Percentiles rank a stretch among this genome's conserved stretches.
These are phyloP conservation scores for Melinaea menophilus DNA, from an alignment of 2,888 invertebrate species.

Conservation along the genomic window DNA sequence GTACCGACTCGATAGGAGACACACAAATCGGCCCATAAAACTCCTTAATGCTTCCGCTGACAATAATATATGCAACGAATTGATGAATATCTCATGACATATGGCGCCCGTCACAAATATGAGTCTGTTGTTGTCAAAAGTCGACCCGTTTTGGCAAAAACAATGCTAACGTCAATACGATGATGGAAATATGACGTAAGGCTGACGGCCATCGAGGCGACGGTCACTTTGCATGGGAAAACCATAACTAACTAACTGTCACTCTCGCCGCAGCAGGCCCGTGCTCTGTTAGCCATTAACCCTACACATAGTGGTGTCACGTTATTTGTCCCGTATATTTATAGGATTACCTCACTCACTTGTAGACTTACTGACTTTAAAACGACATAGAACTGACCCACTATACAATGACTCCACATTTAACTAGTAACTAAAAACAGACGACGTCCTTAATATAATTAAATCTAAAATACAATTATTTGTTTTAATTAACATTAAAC, in stretches of 20 bases:
- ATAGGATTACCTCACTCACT: too few relatives aligned
- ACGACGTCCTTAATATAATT: too few relatives aligned
- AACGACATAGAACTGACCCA: too few relatives aligned
- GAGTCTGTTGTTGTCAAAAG: conserved; percentile 10
- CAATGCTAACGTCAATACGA: conserved; percentile 33
- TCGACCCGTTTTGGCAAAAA: conserved; percentile 17
- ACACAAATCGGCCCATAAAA: conserved; percentile 29
- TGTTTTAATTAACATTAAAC: too few relatives aligned
- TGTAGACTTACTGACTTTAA: too few relatives aligned
- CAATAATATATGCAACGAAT: conserved; percentile 17
- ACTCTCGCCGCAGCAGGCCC: conserved; percentile 43
- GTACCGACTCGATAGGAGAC: conserved; percentile 26
- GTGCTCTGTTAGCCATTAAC: conserved; percentile 5
- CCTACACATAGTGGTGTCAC: conserved; percentile 1
- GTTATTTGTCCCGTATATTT: conserved; percentile 8
- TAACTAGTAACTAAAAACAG: too few relatives aligned
- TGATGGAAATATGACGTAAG: conserved; percentile 48
- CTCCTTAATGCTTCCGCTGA: conserved; percentile 22
- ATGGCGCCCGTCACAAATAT: conserved; percentile 6
- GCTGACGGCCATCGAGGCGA: conserved; percentile 49
- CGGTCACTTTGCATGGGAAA: conserved; percentile 55
- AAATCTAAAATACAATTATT: too few relatives aligned
- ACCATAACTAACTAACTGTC: conserved; percentile 60
- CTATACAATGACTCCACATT: too few relatives aligned
- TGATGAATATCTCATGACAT: conserved; percentile 19